Evolutionary conservation across 1,140 invertebrate species (phyloP).

Genomic region (Grapholita molesta): DNA sequence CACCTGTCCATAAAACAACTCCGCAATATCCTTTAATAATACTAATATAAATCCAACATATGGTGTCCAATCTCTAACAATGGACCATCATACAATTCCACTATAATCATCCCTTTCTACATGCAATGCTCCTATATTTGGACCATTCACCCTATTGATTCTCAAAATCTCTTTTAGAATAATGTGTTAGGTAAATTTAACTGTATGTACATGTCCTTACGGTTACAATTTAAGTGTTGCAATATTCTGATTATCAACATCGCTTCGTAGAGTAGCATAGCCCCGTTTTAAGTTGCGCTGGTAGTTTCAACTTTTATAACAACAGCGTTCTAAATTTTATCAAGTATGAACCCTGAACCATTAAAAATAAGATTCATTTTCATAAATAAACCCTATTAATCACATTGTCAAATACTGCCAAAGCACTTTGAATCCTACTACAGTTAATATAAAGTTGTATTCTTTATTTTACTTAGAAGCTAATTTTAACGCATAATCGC

Average conservation of each 20-base stretch:
- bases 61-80: slow-evolving; percentile 61
- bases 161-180: slow-evolving; percentile 40
- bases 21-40: slow-evolving; percentile 48
- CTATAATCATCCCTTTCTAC: slow-evolving; percentile 57
- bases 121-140: slow-evolving; percentile 51
- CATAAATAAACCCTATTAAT: not conserved
- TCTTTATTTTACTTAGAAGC: slow-evolving; percentile 12
- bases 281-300: slow-evolving; percentile 46
- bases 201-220: slow-evolving; percentile 23
- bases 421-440: slow-evolving; percentile 21
- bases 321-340: slow-evolving; percentile 18
- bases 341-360: slow-evolving; percentile 24
- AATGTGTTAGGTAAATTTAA: slow-evolving; percentile 21
- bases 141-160: slow-evolving; percentile 70
- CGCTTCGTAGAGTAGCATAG: slow-evolving; percentile 41
- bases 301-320: slow-evolving; percentile 38
- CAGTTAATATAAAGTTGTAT: slow-evolving; percentile 24
- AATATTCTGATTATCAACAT: slow-evolving; percentile 30
- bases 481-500: slow-evolving; percentile 47
- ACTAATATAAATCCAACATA: slow-evolving; percentile 63
- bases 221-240: slow-evolving; percentile 19
- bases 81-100: slow-evolving; percentile 34
- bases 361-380: slow-evolving; percentile 26
- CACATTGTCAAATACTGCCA: not conserved
- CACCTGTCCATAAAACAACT: slow-evolving; percentile 69